Percentiles rank a stretch among this genome's conserved stretches.
These are phyloP conservation scores for Salvelinus namaycush DNA, from an alignment of 2,113 vertebrate genomes.

Conservation along the genomic window DNA sequence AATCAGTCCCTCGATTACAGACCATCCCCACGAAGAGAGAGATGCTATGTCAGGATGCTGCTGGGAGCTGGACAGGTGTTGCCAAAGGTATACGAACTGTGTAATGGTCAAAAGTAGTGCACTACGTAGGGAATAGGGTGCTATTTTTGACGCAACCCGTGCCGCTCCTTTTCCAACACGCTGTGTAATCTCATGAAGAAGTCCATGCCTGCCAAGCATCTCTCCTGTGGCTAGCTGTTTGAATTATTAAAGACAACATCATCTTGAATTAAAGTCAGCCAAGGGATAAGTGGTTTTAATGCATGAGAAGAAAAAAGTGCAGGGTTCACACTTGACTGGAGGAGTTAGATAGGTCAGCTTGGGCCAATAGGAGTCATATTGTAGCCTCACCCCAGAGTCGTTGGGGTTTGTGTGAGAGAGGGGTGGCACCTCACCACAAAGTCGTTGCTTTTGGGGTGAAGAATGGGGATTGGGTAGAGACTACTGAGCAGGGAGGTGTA, in stretches of 20 bases:
- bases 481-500: too few species aligned
- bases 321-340: conserved; percentile 12
- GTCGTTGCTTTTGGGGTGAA: too few species aligned
- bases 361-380: background rate
- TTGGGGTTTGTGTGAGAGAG: too few species aligned
- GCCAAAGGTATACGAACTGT: background rate
- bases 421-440: too few species aligned
- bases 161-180: background rate
- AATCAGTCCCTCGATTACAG: background rate
- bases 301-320: conserved; percentile 24
- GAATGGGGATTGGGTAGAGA: too few species aligned
- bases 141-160: background rate
- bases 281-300: conserved; percentile 32
- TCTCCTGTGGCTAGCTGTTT: conserved; percentile 12
- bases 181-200: background rate
- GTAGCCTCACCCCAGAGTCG: too few species aligned
- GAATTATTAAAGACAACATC: conserved; percentile 60
- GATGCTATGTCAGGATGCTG: background rate
- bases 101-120: too few species aligned
- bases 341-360: conserved; percentile 25
- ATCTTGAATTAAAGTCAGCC: conserved; percentile 50
- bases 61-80: background rate
- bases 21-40: background rate
- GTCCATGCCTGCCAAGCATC: background rate
- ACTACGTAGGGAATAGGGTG: too few species aligned